Percentiles rank a stretch among this genome's conserved stretches.
Conservation (phyloP, 2,797 vertebrate genomes). For the Hippoglossus hippoglossus region DNA sequence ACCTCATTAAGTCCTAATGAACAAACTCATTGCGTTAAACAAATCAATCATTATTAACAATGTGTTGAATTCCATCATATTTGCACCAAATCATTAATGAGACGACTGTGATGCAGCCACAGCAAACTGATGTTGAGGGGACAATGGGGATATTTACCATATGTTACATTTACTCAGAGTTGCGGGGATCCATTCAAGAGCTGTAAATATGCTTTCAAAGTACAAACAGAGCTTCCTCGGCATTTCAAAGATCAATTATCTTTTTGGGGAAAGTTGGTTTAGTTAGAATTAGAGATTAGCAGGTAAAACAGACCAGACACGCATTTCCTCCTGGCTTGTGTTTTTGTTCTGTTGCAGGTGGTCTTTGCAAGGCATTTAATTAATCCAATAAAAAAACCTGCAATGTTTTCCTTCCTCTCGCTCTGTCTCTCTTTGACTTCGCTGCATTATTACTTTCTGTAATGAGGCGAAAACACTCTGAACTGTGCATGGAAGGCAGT, state of each 20-base stretch:
- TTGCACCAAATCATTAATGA: constrained; percentile 83
- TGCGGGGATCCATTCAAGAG: constrained; percentile 61
- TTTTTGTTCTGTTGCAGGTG: constrained; percentile 81
- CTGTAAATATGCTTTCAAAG: constrained; percentile 56
- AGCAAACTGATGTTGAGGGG: constrained; percentile 58
- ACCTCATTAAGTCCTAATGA: constrained; percentile 87
- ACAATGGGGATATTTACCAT: constrained; percentile 72
- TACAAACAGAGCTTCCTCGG: constrained; percentile 52
- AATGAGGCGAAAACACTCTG: constrained; percentile 84
- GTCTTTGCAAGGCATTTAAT: constrained; percentile 82
- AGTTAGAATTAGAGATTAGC: constrained; percentile 41
- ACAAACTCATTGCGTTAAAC: constrained; percentile 87
- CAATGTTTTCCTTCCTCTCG: constrained; percentile 76
- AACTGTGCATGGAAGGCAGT: constrained; percentile 75
- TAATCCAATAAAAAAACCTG: constrained; percentile 83
- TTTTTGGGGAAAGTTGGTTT: constrained; percentile 50
- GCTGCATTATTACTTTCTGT: constrained; percentile 87
- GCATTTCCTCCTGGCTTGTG: constrained; percentile 56
- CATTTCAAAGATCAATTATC: constrained; percentile 56
- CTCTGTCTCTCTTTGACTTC: constrained; percentile 80
- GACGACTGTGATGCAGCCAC: constrained; percentile 39
- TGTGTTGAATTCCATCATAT: constrained; percentile 84
- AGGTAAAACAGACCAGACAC: constrained; percentile 57
- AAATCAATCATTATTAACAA: constrained; percentile 88
- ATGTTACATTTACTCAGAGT: constrained; percentile 75